phyloP scores from a whole-genome alignment of 2,113 vertebrate species.

The Anseranas semipalmata region DNA sequence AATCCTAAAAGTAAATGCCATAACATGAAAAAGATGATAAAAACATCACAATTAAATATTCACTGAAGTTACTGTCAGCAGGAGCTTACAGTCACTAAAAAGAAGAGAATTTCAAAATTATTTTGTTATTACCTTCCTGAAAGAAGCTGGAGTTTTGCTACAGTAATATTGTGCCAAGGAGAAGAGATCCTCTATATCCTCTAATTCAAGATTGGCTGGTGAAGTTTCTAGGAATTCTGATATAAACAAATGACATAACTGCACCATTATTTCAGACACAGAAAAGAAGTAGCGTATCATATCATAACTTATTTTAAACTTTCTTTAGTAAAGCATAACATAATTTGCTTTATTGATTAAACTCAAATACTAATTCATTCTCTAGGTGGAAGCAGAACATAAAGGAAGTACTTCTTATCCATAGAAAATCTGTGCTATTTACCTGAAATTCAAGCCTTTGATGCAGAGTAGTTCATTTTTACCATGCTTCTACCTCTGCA shows the following conservation, averaged over 20 bases:
- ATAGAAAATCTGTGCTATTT: neutral
- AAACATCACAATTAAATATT: neutral
- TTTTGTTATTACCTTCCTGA: constrained; percentile 88
- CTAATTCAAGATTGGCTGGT: constrained; percentile 87
- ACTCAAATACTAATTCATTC: neutral
- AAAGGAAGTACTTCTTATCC: neutral
- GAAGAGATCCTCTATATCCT: constrained; percentile 95
- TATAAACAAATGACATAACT: constrained; percentile 59
- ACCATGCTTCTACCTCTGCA: neutral
- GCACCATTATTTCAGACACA: neutral
- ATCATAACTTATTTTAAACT: neutral
- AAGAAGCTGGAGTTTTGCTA: constrained; percentile 95
- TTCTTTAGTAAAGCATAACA: neutral
- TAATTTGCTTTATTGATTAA: neutral
- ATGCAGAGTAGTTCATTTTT: neutral
- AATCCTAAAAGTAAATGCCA: neutral
- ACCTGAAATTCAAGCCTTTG: neutral
- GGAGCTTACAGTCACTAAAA: neutral
- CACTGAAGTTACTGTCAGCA: neutral
- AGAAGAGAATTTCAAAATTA: neutral
- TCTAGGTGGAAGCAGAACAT: neutral
- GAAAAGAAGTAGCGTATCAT: neutral
- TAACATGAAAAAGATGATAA: neutral
- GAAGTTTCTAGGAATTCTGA: constrained; percentile 89
- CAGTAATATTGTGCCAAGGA: constrained; percentile 96